Conservation (phyloP, 2,113 vertebrate species). For the Amphiprion ocellaris region DNA sequence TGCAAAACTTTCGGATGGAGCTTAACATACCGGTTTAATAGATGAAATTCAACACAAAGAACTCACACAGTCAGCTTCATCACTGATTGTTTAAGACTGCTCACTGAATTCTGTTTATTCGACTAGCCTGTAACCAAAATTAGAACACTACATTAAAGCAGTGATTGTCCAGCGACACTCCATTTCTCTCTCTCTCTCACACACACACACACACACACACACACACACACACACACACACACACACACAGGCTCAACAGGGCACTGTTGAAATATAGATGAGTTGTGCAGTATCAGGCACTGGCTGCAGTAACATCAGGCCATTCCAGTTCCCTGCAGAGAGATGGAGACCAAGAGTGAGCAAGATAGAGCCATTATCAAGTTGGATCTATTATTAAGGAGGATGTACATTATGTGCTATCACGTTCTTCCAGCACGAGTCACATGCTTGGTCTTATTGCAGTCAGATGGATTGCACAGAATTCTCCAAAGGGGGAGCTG, state of each 20-base stretch:
- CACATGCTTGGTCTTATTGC: constrained; percentile 21
- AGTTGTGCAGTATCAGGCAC: constrained; percentile 46
- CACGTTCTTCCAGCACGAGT: constrained; percentile 10
- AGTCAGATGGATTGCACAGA: constrained; percentile 20
- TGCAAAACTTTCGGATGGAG: neutral
- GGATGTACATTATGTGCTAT: neutral
- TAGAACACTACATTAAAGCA: constrained; percentile 55
- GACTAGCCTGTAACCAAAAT: constrained; percentile 19
- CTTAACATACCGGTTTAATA: neutral
- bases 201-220: neutral
- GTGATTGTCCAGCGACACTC: constrained; percentile 33
- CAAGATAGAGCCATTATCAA: constrained; percentile 46
- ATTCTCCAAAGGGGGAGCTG: neutral
- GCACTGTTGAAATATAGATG: constrained; percentile 59
- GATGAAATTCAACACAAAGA: neutral
- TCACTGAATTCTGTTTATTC: constrained; percentile 20
- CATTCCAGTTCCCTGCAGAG: constrained; percentile 39
- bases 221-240: neutral
- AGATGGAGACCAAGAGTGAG: constrained; percentile 23
- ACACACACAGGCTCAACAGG: constrained; percentile 8
- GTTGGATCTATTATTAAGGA: constrained; percentile 44
- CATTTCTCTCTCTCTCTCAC: neutral
- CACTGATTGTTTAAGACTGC: neutral
- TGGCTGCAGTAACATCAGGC: constrained; percentile 49
- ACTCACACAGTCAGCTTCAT: neutral